Conservation (phyloP, 2,113 vertebrate species). For the Plotosus lineatus region DNA sequence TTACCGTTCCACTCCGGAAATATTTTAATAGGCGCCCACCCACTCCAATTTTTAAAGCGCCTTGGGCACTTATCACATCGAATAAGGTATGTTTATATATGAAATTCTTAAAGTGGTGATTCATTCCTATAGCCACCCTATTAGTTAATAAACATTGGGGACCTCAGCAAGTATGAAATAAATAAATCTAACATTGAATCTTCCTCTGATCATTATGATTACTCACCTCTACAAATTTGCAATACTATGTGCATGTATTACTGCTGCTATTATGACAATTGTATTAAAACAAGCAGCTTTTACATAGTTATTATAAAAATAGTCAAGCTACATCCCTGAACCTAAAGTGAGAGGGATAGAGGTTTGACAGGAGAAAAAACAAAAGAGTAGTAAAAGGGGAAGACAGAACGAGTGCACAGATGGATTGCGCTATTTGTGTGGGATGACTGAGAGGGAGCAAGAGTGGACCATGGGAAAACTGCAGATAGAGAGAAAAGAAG, state of each 20-base stretch:
- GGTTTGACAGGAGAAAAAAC: not conserved
- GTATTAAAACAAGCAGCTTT: constrained; percentile 71
- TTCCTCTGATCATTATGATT: not conserved
- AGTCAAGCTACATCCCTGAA: constrained; percentile 26
- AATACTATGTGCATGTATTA: not conserved
- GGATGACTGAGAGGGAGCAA: constrained; percentile 29
- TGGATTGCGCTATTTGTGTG: constrained; percentile 45
- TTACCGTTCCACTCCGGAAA: too few relatives aligned
- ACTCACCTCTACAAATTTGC: not conserved
- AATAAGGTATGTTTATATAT: too few relatives aligned
- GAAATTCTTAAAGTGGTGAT: too few relatives aligned
- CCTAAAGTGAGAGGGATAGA: constrained; percentile 19
- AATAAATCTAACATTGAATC: constrained; percentile 8
- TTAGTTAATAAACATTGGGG: not conserved
- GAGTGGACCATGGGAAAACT: constrained; percentile 5
- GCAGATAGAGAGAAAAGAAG: constrained; percentile 8
- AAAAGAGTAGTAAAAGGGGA: not conserved
- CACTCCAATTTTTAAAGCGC: too few relatives aligned
- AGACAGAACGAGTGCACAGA: constrained; percentile 33
- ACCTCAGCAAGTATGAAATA: constrained; percentile 21
- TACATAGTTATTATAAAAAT: constrained; percentile 70
- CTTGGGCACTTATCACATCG: too few relatives aligned
- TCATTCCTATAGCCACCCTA: constrained; percentile 42
- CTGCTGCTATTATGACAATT: constrained; percentile 56
- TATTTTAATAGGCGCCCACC: too few relatives aligned